A percentile compares a stretch with the other conserved stretches of the same genome.
These are phyloP conservation scores for Macrosteles quadrilineatus DNA, from an alignment of 1,140 invertebrate species.

Conservation along the genomic window DNA sequence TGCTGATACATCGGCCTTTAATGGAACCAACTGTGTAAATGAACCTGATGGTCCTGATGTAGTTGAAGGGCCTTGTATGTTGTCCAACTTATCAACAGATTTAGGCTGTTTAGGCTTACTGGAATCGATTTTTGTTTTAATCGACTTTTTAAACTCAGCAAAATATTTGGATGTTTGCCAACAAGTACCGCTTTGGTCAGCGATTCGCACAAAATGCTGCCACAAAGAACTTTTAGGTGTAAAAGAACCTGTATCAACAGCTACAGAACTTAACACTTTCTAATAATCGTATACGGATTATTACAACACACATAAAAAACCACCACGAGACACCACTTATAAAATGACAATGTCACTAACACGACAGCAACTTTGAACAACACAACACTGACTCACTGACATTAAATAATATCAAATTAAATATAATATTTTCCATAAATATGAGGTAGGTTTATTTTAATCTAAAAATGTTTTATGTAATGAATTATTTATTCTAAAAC, in stretches of 20 bases:
- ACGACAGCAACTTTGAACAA: slow-evolving; percentile 9
- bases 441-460: no score
- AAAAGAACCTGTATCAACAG: not conserved
- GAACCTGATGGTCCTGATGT: not conserved
- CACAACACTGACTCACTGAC: slow-evolving; percentile 18
- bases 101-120: slow-evolving; percentile 18
- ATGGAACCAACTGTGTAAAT: no score
- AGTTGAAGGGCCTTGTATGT: slow-evolving; percentile 15
- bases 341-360: slow-evolving; percentile 8
- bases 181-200: slow-evolving; percentile 23
- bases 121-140: slow-evolving; percentile 20
- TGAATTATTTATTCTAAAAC: no score
- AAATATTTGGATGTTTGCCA: slow-evolving; percentile 30
- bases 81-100: not conserved
- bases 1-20: no score
- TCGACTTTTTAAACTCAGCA: slow-evolving; percentile 18
- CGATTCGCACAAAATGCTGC: slow-evolving; percentile 24
- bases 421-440: no score
- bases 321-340: no score
- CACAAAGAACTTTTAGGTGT: slow-evolving; percentile 22
- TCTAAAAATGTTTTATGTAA: no score
- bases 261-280: slow-evolving; percentile 11
- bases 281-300: slow-evolving; percentile 7
- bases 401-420: no score
- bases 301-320: not conserved